A percentile compares a stretch with the other conserved stretches of the same genome.
These are phyloP conservation scores for Malachius bipustulatus DNA, from an alignment of 2,888 invertebrate species.

Conservation along the genomic window DNA sequence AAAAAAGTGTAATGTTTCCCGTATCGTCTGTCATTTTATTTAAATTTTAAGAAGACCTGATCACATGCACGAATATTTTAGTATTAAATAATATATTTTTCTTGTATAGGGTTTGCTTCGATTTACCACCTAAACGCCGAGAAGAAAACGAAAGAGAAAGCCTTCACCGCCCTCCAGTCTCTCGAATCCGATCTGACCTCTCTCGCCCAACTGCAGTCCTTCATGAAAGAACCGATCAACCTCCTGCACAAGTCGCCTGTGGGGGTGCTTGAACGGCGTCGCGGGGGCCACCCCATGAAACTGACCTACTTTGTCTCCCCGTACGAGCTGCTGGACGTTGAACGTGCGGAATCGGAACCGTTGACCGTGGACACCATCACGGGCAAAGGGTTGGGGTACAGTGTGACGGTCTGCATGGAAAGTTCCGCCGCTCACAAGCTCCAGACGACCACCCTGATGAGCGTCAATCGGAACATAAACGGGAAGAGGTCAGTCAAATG, in stretches of 20 bases:
- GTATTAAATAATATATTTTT: too few species aligned
- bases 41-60: too few species aligned
- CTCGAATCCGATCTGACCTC: slow-evolving; percentile 80
- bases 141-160: slow-evolving; percentile 88
- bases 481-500: slow-evolving; percentile 56
- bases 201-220: slow-evolving; percentile 64
- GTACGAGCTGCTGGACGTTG: slow-evolving; percentile 75
- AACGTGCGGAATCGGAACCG: slow-evolving; percentile 57
- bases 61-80: too few species aligned
- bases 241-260: slow-evolving; percentile 82
- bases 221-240: slow-evolving; percentile 56
- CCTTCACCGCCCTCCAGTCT: slow-evolving; percentile 83
- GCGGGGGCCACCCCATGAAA: slow-evolving; percentile 87
- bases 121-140: slow-evolving; percentile 92
- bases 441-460: slow-evolving; percentile 60
- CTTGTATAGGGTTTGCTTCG: slow-evolving; percentile 49
- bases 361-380: slow-evolving; percentile 64
- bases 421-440: slow-evolving; percentile 76
- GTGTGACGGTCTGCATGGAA: slow-evolving; percentile 83
- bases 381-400: slow-evolving; percentile 63
- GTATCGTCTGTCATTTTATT: too few species aligned
- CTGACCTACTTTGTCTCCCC: slow-evolving; percentile 90
- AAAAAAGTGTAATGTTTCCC: too few species aligned
- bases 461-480: slow-evolving; percentile 53
- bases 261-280: slow-evolving; percentile 69